A percentile compares a stretch with the other conserved stretches of the same genome.
phyloP scores from a whole-genome alignment of 2,797 vertebrate species.

The Hafferia zeledoni region DNA sequence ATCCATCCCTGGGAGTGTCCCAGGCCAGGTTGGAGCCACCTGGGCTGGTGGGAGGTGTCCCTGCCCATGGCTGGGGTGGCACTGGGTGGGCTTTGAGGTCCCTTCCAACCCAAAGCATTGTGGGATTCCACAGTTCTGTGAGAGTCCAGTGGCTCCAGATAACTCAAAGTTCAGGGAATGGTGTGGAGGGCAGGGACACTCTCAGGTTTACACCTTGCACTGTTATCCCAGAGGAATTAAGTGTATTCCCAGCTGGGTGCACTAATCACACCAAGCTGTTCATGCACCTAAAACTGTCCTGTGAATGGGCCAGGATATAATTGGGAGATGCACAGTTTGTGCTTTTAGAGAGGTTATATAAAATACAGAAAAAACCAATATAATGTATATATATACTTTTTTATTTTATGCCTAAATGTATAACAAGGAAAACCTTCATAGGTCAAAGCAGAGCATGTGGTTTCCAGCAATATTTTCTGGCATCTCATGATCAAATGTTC shows the following conservation, averaged over 20 bases:
- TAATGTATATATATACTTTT: not conserved
- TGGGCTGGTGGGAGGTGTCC: not conserved
- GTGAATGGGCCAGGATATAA: not conserved
- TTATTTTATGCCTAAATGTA: not conserved
- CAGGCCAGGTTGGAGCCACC: not conserved
- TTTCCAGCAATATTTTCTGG: not conserved
- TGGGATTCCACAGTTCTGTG: no score
- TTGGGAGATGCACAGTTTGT: not conserved
- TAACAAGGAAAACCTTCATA: not conserved
- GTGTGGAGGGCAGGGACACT: rapidly evolving
- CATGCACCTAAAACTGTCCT: not conserved
- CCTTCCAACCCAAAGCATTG: not conserved
- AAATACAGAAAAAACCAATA: not conserved
- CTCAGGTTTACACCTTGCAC: not conserved
- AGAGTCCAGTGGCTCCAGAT: rapidly evolving
- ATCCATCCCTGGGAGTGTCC: not conserved
- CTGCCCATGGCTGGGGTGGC: not conserved
- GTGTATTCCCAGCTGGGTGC: not conserved
- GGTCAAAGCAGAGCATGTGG: not conserved
- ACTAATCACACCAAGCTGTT: not conserved
- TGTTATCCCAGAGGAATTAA: not conserved
- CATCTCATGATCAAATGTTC: not conserved
- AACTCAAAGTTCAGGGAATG: not conserved
- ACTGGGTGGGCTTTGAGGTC: not conserved
- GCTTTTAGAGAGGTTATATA: not conserved